Evolutionary conservation across 2,113 vertebrate species (phyloP), one percentile per base, ranked within the genome.

Genomic region (Mormyrus lacerda): DNA sequence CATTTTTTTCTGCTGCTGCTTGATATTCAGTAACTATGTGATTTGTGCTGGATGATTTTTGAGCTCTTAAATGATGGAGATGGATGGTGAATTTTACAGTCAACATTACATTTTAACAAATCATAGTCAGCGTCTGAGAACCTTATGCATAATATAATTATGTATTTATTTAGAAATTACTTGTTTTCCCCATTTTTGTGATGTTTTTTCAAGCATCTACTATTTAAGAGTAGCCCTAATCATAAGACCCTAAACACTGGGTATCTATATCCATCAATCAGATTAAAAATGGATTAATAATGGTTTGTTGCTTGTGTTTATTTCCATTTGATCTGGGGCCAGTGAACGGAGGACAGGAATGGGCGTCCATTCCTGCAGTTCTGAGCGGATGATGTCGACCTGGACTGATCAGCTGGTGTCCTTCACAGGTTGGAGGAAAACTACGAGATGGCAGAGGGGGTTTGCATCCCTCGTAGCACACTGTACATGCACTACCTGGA

Each of bases 401-500:
- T 31, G 27, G 9, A 31, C 31, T 92, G 87, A 85, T 24, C 27
- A 27, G 39, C n/a, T 88, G 53, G 13, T 89, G 27, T 85, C 13
- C 87, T 94, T 93, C 90, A 4, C 95, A 99, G 99, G 99, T 93
- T 99, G 95, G 98, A 99, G 92, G 98, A 99, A 93, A 99, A 99
- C 94, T 99, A 99, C 9, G 99, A 99, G 94, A 99, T 99, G 88
- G 97, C 99, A 0, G 99, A 99, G 95, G 99, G 99, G 0, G 99
- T 99, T 87, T 99, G 99, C 91, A 99, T 99, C 82, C 99, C 99
- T 19, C 96, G 99, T 87, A 99, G 98, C 5, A 98, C 98, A 89
- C 97, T 99, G 89, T 99, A 99, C 94, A 99, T 99, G 99, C 99
- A 99, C 91, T 99, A 99, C 94, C 95, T 99, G 93, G 99, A 99